Conservation (phyloP, 2,888 invertebrate species). For the Ectobius pallidus region DNA sequence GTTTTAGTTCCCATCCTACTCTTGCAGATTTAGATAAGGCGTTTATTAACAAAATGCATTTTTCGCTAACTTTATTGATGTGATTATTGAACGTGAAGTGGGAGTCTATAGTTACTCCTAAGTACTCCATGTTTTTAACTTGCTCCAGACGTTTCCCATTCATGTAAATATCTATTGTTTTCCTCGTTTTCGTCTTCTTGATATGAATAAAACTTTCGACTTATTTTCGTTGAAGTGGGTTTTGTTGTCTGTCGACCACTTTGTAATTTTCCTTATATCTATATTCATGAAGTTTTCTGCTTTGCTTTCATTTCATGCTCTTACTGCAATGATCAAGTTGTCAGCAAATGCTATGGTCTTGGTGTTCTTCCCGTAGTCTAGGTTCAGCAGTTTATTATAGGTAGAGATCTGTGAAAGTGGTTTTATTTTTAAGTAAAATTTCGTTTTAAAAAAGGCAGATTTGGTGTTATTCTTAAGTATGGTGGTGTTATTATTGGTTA, state of each 20-base stretch:
- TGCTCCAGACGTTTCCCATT: not conserved
- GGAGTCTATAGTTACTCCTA: not conserved
- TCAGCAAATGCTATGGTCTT: not conserved
- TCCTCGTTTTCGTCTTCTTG: not conserved
- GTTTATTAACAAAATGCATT: not conserved
- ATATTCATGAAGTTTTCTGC: not conserved
- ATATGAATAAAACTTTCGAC: not conserved
- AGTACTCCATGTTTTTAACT: not conserved
- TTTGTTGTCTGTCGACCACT: not conserved
- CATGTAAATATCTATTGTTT: not conserved
- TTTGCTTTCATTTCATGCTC: not conserved
- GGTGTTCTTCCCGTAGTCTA: not conserved
- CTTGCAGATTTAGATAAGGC: not conserved
- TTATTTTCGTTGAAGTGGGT: not conserved
- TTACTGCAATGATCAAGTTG: not conserved
- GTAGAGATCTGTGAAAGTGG: too few relatives aligned
- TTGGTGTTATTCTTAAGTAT: too few relatives aligned
- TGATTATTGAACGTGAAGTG: not conserved
- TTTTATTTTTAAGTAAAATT: too few relatives aligned
- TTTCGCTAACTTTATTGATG: not conserved
- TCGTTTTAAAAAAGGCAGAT: too few relatives aligned
- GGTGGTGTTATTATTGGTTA: too few relatives aligned
- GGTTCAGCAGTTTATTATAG: not conserved
- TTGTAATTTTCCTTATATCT: not conserved
- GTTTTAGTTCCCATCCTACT: not conserved